Percentiles rank a stretch among this genome's conserved stretches.
Conservation (phyloP, 2,888 invertebrate species). For the Cantharis nigra region DNA sequence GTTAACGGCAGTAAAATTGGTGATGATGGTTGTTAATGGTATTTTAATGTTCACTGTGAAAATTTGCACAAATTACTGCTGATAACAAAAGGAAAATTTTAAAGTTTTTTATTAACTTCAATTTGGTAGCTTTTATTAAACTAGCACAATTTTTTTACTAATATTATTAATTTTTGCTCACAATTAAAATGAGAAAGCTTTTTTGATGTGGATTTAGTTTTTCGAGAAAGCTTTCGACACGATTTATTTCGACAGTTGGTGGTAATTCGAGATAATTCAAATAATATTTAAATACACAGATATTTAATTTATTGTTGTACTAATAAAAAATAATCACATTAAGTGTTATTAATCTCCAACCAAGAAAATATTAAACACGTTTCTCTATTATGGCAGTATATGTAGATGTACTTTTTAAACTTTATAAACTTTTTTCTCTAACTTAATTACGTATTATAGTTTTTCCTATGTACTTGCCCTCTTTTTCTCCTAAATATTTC, state of each 20-base stretch:
- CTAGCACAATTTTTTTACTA: conserved; percentile 2
- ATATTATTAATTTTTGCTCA: neutral
- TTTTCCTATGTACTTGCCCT: conserved; percentile 28
- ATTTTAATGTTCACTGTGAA: conserved; percentile 6
- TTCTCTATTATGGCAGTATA: conserved; percentile 28
- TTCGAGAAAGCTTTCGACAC: neutral
- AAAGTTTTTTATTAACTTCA: neutral
- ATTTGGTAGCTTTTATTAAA: conserved; percentile 1
- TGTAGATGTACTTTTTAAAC: conserved; percentile 26
- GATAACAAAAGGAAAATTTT: neutral
- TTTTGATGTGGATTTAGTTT: neutral
- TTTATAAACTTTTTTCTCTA: conserved; percentile 26
- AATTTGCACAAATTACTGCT: conserved; percentile 19
- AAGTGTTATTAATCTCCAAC: conserved; percentile 17
- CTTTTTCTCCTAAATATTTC: conserved; percentile 45
- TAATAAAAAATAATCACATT: neutral
- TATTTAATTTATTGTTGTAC: neutral
- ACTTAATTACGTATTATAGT: conserved; percentile 17
- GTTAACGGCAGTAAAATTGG: conserved; percentile 6
- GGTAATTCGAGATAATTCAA: conserved; percentile 17
- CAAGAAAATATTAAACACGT: conserved; percentile 28
- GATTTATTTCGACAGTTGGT: conserved; percentile 28
- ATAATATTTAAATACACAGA: neutral
- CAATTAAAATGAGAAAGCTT: conserved; percentile 8
- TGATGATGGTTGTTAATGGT: neutral